Base-by-base conservation (phyloP, 2,888 invertebrate genomes). In the Acronicta leporina region DNA sequence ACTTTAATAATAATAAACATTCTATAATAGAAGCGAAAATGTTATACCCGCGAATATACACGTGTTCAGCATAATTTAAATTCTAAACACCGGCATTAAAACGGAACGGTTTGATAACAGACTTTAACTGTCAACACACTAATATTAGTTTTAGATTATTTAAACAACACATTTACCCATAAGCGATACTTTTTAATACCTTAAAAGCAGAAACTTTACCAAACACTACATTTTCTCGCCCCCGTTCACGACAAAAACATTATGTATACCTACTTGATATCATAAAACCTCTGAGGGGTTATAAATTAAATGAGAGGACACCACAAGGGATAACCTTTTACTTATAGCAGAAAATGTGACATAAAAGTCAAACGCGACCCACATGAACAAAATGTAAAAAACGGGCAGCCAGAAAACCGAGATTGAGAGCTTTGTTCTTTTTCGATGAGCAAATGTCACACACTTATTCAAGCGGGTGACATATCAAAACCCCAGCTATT, bases 271-370 rank as follows among this genome's bases (percentile, higher is more conserved):
- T n/a, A n/a, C 33, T 33, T 33, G 11, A 16, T 9, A 43, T 35
- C 8, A 10, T 33, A 56, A 47, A 53, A 52, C 13, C 40, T 27
- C 44, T 20, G 42, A 40, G 35, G 5, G 48, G 45, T 52, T 49
- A 25, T 49, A 43, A 25, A 33, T 47, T 53, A 73, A 71, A 69
- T 66, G 46, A 47, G 20, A 47, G 45, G 42, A 43, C 45, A 43
- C 56, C 69, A 42, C 73, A 11, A 63, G 68, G 74, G 59, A 68
- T 35, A 63, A 60, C 68, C 63, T 66, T 73, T 70, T 57, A 54
- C 59, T 41, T 63, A 52, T 46, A 51, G 43, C 59, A 60, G 47
- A 59, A 54, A 46, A 63, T 46, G 54, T 63, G n/a, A 1, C 38
- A 68, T 55, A 42, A 57, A 68, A 69, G 57, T 55, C 51, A 60